These are phyloP conservation scores for Lophius piscatorius DNA, from an alignment of 2,113 vertebrate species.

Conservation along the genomic window DNA sequence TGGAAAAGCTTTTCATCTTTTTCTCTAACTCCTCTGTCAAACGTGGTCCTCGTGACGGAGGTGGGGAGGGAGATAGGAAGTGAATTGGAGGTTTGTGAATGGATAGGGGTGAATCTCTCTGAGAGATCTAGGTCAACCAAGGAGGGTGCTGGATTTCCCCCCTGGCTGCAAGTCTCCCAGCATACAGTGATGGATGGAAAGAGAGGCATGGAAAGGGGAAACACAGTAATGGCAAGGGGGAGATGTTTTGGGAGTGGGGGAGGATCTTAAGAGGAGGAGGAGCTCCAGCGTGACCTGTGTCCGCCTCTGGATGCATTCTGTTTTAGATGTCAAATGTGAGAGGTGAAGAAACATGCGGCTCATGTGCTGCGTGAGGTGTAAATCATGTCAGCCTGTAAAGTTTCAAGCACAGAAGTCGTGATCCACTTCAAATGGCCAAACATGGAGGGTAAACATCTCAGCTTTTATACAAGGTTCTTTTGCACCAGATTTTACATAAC, in stretches of 20 bases:
- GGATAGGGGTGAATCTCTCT: conserved; percentile 70
- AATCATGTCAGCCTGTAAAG: conserved; percentile 3
- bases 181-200: conserved; percentile 5
- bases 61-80: conserved; percentile 21
- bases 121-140: conserved; percentile 75
- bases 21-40: background rate
- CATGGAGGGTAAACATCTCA: background rate
- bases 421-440: conserved; percentile 10
- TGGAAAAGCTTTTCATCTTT: conserved; percentile 24
- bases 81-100: conserved; percentile 57
- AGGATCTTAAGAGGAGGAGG: conserved; percentile 25
- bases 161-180: conserved; percentile 58
- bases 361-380: conserved; percentile 3
- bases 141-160: conserved; percentile 70
- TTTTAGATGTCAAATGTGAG: conserved; percentile 45
- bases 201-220: conserved; percentile 4
- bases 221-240: background rate
- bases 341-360: conserved; percentile 20
- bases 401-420: background rate
- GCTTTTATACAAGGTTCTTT: background rate
- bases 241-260: conserved; percentile 18
- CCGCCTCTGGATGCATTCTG: conserved; percentile 34
- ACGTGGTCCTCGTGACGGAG: conserved; percentile 48
- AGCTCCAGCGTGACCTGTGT: conserved; percentile 29
- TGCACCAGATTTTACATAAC: background rate